Conservation (phyloP, 2,888 invertebrate species). For the Aquatica leii region DNA sequence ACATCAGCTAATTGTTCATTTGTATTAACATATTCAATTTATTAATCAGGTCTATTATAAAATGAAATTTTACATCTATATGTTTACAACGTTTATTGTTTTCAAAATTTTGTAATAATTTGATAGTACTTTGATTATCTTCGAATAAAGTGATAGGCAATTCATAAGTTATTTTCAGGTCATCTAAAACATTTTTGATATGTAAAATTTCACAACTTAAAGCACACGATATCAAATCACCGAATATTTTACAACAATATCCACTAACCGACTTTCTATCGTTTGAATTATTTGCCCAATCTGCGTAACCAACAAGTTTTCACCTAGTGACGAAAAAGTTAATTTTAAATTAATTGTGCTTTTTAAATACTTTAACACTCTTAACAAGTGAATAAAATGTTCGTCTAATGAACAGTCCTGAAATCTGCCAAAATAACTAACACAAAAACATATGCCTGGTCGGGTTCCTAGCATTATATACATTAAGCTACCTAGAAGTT, state of each 20-base stretch:
- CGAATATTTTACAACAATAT: constrained; percentile 15
- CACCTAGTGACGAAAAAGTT: neutral
- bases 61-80: constrained; percentile 22
- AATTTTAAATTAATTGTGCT: neutral
- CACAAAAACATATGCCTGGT: neutral
- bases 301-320: neutral
- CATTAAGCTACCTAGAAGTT: neutral
- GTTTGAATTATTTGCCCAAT: neutral
- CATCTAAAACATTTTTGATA: constrained; percentile 11
- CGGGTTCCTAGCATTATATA: neutral
- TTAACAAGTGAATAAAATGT: constrained; percentile 1
- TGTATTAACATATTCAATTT: constrained; percentile 10
- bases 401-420: neutral
- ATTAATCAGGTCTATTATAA: constrained; percentile 15
- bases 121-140: constrained; percentile 19
- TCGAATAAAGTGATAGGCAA: constrained; percentile 7
- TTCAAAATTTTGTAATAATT: constrained; percentile 18
- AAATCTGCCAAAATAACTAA: too few relatives aligned
- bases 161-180: constrained; percentile 2
- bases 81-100: constrained; percentile 22
- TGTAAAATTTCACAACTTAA: constrained; percentile 8
- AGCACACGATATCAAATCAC: constrained; percentile 15
- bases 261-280: neutral
- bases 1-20: constrained; percentile 9
- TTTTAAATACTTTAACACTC: neutral